These are phyloP conservation scores for Sarotherodon lohbergeri DNA, from an alignment of 2,113 vertebrate genomes.

Conservation along the genomic window DNA sequence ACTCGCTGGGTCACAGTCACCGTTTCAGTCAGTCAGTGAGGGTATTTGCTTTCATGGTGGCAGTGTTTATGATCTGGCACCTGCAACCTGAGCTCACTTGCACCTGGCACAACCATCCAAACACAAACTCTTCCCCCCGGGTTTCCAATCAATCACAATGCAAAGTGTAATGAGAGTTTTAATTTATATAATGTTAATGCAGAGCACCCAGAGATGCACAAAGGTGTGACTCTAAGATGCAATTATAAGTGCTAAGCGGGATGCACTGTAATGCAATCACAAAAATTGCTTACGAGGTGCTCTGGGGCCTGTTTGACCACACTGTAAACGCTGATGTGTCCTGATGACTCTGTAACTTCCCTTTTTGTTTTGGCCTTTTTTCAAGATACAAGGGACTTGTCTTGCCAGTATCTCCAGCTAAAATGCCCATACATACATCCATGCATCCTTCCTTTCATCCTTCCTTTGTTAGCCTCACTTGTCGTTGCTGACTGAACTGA, in stretches of 20 bases:
- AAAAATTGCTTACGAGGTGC: not conserved
- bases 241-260: not conserved
- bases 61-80: constrained; percentile 30
- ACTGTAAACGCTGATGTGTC: not conserved
- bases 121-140: not conserved
- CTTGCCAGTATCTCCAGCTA: not conserved
- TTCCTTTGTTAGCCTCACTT: not conserved
- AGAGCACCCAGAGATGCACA: not conserved
- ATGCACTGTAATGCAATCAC: not conserved
- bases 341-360: not conserved
- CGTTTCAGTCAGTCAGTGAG: constrained; percentile 7
- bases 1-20: not conserved
- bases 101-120: constrained; percentile 31
- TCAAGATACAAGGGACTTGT: not conserved
- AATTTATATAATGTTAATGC: not conserved
- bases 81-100: constrained; percentile 42
- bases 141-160: not conserved
- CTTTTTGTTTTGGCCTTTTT: not conserved
- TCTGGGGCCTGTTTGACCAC: not conserved
- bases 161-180: not conserved
- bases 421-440: not conserved
- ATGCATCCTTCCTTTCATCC: not conserved
- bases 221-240: not conserved
- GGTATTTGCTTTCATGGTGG: constrained; percentile 32
- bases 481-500: not conserved